These are phyloP conservation scores for Protaetia brevitarsis DNA, from an alignment of 1,140 invertebrate species.

Conservation along the genomic window DNA sequence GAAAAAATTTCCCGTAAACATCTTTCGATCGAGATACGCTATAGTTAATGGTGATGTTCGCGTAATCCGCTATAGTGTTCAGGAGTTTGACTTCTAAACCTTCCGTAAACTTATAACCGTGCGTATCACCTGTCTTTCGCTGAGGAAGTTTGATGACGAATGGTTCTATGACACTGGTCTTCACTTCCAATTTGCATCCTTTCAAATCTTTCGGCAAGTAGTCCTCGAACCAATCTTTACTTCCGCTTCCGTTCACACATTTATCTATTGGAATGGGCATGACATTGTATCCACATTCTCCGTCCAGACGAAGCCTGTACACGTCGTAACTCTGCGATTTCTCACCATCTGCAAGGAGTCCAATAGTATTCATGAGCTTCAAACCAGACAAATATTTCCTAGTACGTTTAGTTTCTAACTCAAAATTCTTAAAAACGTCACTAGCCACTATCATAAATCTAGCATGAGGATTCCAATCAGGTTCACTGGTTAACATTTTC, in stretches of 20 bases:
- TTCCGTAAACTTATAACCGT: too few relatives aligned
- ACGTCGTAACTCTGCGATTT: too few relatives aligned
- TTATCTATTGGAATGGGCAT: too few relatives aligned
- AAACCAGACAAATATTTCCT: too few relatives aligned
- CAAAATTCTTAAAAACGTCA: slow-evolving; percentile 15
- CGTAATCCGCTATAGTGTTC: slow-evolving; percentile 25
- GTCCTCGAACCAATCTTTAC: too few relatives aligned
- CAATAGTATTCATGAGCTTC: too few relatives aligned
- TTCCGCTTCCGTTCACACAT: too few relatives aligned
- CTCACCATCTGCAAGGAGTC: too few relatives aligned
- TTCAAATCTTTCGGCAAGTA: too few relatives aligned
- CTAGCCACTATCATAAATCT: slow-evolving; percentile 32
- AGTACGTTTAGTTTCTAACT: slow-evolving; percentile 16
- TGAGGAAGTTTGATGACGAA: slow-evolving; percentile 29
- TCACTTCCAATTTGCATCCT: slow-evolving; percentile 30
- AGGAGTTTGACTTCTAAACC: slow-evolving; percentile 33
- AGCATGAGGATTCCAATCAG: slow-evolving; percentile 34
- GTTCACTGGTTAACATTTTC: neutral
- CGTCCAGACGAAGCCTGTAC: slow-evolving; percentile 32
- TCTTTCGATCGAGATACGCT: too few relatives aligned
- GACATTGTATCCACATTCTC: slow-evolving; percentile 28
- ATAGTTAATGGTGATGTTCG: slow-evolving; percentile 30
- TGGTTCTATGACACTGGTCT: slow-evolving; percentile 30
- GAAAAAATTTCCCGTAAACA: too few relatives aligned
- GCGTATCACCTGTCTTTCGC: too few relatives aligned